Evolutionary conservation across 2,888 invertebrate genomes (phyloP).

Genomic region (Lottia scabra): DNA sequence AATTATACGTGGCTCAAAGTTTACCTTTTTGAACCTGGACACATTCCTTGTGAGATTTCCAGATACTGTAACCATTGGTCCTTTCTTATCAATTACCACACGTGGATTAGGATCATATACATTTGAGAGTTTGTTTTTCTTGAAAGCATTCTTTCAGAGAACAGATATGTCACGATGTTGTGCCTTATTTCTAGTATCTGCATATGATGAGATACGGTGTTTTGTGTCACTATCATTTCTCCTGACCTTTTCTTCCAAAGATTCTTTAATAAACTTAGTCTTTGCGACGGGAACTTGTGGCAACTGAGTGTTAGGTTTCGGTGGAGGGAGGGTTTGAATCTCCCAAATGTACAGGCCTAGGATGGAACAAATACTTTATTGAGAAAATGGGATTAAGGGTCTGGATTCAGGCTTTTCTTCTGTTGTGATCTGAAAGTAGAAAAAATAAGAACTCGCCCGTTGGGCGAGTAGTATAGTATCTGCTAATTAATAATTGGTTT

Average conservation of each 20-base stretch:
- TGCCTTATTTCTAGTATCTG: not conserved
- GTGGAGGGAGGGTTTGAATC: not conserved
- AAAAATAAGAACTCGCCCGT: no score
- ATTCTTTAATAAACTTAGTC: not conserved
- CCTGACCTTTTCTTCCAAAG: not conserved
- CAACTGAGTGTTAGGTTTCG: constrained; percentile 1
- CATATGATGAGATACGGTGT: not conserved
- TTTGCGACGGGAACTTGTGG: not conserved
- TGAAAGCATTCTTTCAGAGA: not conserved
- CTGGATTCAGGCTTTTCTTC: no score
- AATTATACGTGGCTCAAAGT: not conserved
- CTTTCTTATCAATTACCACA: not conserved
- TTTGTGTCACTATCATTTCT: not conserved
- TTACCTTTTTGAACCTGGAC: not conserved
- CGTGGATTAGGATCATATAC: not conserved
- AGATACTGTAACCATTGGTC: not conserved
- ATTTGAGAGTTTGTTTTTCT: not conserved
- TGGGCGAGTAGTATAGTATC: no score
- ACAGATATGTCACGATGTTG: not conserved
- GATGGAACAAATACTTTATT: no score
- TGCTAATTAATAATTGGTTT: no score
- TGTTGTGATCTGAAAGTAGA: no score
- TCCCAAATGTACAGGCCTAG: no score
- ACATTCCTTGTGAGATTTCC: not conserved
- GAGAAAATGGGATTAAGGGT: no score